A percentile compares a stretch with the other conserved stretches of the same genome.
Conservation (phyloP, 2,888 invertebrate species). For the Melanostoma scalare region DNA sequence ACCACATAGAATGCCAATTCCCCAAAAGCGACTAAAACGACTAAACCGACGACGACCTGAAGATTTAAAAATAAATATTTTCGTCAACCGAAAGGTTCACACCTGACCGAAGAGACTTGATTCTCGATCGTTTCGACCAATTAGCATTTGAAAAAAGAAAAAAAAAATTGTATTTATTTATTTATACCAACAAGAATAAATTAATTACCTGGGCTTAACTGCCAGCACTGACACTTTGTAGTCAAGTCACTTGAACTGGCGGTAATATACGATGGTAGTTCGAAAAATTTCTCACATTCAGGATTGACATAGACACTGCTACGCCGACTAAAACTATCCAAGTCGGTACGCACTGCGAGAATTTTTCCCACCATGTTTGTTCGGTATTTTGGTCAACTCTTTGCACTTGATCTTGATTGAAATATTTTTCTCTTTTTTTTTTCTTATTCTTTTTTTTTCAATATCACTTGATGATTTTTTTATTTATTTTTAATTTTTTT, state of each 20-base stretch:
- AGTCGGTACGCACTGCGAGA: conserved; percentile 79
- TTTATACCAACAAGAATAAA: no score
- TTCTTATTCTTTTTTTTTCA: conserved; percentile 11
- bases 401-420: conserved; percentile 45
- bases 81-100: no score
- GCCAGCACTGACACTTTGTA: conserved; percentile 81
- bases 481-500: conserved; percentile 33
- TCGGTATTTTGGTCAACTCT: conserved; percentile 49
- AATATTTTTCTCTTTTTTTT: conserved; percentile 24
- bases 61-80: no score
- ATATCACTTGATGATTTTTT: conserved; percentile 41
- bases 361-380: conserved; percentile 81
- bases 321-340: conserved; percentile 81
- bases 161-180: conserved; percentile 1
- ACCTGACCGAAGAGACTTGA: neutral
- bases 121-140: neutral
- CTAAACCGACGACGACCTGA: no score
- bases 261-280: conserved; percentile 80
- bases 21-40: no score
- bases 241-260: conserved; percentile 81
- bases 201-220: conserved; percentile 80
- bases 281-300: conserved; percentile 82
- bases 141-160: conserved; percentile 13
- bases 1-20: no score
- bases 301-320: conserved; percentile 82